These are phyloP conservation scores for Bombus superbus DNA, from an alignment of 1,140 invertebrate species.

Conservation along the genomic window DNA sequence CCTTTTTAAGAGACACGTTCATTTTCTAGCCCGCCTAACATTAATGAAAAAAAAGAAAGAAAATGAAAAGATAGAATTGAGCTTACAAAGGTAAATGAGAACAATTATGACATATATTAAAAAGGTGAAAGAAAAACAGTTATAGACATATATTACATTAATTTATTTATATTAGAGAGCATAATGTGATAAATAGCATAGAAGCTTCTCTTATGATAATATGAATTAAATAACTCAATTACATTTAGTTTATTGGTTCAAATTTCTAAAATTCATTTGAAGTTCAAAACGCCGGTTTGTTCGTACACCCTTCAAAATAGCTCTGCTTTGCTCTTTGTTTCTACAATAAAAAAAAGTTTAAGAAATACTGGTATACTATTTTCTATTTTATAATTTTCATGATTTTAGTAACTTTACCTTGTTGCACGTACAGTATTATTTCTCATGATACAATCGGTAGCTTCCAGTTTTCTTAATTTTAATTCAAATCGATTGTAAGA, in stretches of 20 bases:
- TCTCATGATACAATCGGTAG: constrained; percentile 61
- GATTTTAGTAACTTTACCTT: neutral
- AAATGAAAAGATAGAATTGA: no score
- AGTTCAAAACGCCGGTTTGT: constrained; percentile 87
- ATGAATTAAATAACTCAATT: neutral
- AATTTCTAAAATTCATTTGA: constrained; percentile 84
- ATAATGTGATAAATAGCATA: neutral
- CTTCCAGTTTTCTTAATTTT: constrained; percentile 71
- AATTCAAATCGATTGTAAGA: constrained; percentile 82
- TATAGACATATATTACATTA: neutral
- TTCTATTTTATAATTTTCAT: neutral
- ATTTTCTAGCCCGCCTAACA: no score
- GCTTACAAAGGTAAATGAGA: no score
- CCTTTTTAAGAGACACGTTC: no score
- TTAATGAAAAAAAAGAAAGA: no score
- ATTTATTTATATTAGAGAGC: neutral
- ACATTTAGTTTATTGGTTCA: constrained; percentile 39
- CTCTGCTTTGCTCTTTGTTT: constrained; percentile 78
- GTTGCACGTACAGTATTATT: neutral
- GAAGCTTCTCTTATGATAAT: neutral
- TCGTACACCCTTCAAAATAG: constrained; percentile 84
- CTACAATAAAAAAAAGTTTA: constrained; percentile 33
- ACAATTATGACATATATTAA: no score
- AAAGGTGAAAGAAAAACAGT: neutral
- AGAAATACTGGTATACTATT: constrained; percentile 16